These are phyloP conservation scores for Scleropages formosus DNA, from an alignment of 2,797 vertebrate genomes.

Conservation along the genomic window DNA sequence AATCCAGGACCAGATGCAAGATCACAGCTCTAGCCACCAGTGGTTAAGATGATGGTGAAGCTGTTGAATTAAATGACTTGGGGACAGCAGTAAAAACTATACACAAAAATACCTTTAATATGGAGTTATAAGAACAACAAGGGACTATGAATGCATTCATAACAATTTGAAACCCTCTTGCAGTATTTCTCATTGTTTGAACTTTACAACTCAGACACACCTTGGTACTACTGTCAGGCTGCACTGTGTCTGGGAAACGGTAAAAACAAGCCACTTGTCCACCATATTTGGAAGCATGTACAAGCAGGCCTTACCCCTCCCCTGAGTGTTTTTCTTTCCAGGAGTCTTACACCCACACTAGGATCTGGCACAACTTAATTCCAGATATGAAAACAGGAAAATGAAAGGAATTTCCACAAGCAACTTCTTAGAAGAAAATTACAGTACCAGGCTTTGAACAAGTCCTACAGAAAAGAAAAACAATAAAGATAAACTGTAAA, in stretches of 20 bases:
- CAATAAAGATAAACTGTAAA: slow-evolving; percentile 1
- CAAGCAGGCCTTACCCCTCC: slow-evolving; percentile 47
- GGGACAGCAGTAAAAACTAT: neutral
- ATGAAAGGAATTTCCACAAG: slow-evolving; percentile 71
- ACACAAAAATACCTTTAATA: too few species aligned
- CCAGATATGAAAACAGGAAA: slow-evolving; percentile 62
- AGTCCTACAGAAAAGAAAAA: slow-evolving; percentile 2
- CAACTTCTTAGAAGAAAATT: slow-evolving; percentile 36
- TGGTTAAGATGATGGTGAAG: too few species aligned
- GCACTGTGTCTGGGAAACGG: neutral
- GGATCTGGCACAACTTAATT: slow-evolving; percentile 58
- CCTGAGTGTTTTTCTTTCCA: slow-evolving; percentile 68
- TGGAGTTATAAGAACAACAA: too few species aligned
- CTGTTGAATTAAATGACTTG: neutral
- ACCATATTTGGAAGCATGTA: slow-evolving; percentile 58
- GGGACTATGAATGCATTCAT: too few species aligned
- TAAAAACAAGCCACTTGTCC: neutral
- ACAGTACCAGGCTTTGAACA: slow-evolving; percentile 1
- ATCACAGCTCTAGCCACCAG: too few species aligned
- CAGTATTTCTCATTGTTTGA: too few species aligned
- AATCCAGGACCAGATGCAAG: too few species aligned
- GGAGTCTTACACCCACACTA: slow-evolving; percentile 58
- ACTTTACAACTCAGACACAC: neutral
- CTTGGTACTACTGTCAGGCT: neutral
- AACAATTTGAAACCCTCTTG: too few species aligned